Percentiles rank a stretch among this genome's conserved stretches.
Conservation (phyloP, 2,888 invertebrate genomes). For the Hedychridium roseum region DNA sequence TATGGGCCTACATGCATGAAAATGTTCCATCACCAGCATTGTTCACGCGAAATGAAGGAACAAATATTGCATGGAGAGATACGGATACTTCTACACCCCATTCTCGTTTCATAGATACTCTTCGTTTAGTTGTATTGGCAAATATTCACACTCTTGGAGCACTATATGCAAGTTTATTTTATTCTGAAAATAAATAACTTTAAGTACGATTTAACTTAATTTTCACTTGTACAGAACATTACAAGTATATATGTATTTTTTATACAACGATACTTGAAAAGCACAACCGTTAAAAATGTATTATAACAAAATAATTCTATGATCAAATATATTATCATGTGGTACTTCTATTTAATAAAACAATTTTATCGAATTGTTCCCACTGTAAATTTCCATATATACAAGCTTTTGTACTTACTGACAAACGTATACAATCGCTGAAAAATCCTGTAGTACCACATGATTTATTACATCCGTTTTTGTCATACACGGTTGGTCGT, state of each 20-base stretch:
- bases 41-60: conserved; percentile 65
- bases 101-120: conserved; percentile 79
- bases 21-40: conserved; percentile 87
- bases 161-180: conserved; percentile 68
- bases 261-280: no score
- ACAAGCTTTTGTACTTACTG: no score
- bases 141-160: conserved; percentile 80
- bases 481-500: no score
- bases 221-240: neutral
- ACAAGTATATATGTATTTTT: conserved; percentile 23
- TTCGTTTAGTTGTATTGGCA: conserved; percentile 81
- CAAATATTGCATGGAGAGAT: conserved; percentile 74
- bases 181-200: conserved; percentile 44
- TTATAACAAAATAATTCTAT: no score
- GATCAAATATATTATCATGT: no score
- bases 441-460: no score
- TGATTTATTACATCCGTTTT: no score
- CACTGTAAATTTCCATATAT: no score
- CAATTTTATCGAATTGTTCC: no score
- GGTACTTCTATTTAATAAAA: no score
- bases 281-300: no score
- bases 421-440: no score
- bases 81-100: conserved; percentile 75
- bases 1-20: conserved; percentile 91
- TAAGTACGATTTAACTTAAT: conserved; percentile 3